A percentile compares a stretch with the other conserved stretches of the same genome.
These are phyloP conservation scores for Acleris holmiana DNA, from an alignment of 2,888 invertebrate species.

Conservation along the genomic window DNA sequence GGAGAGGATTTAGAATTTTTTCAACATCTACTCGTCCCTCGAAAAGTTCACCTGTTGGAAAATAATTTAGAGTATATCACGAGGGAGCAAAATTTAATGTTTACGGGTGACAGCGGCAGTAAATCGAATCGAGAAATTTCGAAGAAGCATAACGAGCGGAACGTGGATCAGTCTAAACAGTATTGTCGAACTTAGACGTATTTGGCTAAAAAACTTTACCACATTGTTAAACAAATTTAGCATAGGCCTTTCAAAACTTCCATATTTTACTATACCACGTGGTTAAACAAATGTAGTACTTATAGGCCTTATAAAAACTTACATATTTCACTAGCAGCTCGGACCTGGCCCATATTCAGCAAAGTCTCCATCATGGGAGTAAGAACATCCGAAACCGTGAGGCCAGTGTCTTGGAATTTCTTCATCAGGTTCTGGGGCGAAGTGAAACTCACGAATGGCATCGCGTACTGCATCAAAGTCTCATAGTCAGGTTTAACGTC, in stretches of 20 bases:
- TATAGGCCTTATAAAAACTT: slow-evolving; percentile 44
- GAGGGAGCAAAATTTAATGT: too few species aligned
- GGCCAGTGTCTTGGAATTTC: slow-evolving; percentile 74
- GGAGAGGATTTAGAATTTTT: slow-evolving; percentile 72
- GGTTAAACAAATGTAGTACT: too few species aligned
- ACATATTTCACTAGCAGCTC: slow-evolving; percentile 79
- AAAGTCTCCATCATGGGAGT: slow-evolving; percentile 79
- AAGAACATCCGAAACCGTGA: slow-evolving; percentile 62
- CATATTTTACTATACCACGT: too few species aligned
- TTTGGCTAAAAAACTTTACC: too few species aligned
- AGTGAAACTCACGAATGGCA: slow-evolving; percentile 81
- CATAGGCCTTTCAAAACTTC: too few species aligned
- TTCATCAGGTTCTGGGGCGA: slow-evolving; percentile 77
- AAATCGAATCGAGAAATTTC: too few species aligned
- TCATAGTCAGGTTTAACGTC: slow-evolving; percentile 83
- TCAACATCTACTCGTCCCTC: slow-evolving; percentile 80
- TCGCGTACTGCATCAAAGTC: slow-evolving; percentile 81
- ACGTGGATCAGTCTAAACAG: too few species aligned
- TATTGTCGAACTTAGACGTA: too few species aligned
- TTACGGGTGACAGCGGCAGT: too few species aligned
- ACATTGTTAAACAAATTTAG: too few species aligned
- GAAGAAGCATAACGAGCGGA: too few species aligned
- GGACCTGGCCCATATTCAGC: slow-evolving; percentile 69
- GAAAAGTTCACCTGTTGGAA: slow-evolving; percentile 68
- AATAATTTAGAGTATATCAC: neutral